Evolutionary conservation across 1,140 invertebrate genomes (phyloP), one percentile per base, ranked within the genome.

Genomic region (Drosophila bocki): DNA sequence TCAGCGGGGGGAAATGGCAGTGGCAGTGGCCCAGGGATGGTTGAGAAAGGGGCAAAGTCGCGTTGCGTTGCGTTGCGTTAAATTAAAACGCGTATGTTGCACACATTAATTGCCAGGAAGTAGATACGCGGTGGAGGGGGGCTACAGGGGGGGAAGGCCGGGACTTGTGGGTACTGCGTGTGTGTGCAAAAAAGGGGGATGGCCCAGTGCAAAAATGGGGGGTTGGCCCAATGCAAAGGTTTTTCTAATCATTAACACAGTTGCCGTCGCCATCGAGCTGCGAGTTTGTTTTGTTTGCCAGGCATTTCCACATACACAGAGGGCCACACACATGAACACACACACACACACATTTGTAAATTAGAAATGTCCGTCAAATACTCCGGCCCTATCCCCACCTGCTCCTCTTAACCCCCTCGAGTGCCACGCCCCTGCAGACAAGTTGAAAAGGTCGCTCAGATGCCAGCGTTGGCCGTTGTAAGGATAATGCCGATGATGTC

Each of bases 181-280:
- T 48, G 45, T 54, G 33, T 54, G 53, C 51, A 53, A 22, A 56
- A 35, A 56, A 17, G 35, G 37, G 19, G 65, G 37, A 5, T 17
- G 64, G 9, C 26, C n/a, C 29, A 32, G 15, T 68, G 64, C 58
- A 47, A 63, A 68, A 68, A 54, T 19, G 44, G 50, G 41, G 50
- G 44, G 13, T 15, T 57, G 33, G 67, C 53, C 42, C 44, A 39
- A 42, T 70, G 65, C 68, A 82, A 76, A 90, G 81, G 80, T 82
- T 87, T 88, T 90, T 91, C 91, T 91, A 91, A 91, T 91, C 82
- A 91, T 91, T 91, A 91, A 87, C 90, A 91, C 78, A 79, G 81
- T 77, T 84, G 75, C 75, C 62, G 48, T 72, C 69, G 69, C 67
- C 69, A 72, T 72, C 53, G 69, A 72, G 67, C 70, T 71, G 69